Conservation (phyloP, 2,797 vertebrate genomes). For the Phrynocephalus guinanensis region DNA sequence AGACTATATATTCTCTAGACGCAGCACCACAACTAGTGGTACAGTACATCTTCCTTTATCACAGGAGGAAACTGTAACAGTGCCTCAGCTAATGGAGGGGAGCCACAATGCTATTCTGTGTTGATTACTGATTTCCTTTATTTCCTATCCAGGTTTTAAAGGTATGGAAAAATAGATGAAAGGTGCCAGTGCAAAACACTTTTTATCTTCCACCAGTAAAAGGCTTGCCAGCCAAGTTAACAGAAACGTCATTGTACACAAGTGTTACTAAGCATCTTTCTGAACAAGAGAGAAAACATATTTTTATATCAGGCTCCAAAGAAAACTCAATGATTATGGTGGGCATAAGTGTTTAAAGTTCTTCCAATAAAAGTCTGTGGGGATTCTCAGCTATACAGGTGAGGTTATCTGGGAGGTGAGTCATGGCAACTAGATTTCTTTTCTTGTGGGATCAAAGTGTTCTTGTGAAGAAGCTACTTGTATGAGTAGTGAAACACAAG, state of each 20-base stretch:
- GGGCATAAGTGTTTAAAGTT: too few species aligned
- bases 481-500: too few species aligned
- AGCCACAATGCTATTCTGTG: not conserved
- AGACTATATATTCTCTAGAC: not conserved
- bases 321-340: too few species aligned
- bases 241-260: not conserved
- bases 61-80: not conserved
- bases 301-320: not conserved
- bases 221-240: not conserved
- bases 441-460: too few species aligned
- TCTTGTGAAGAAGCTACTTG: too few species aligned
- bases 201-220: not conserved
- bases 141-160: constrained; percentile 9
- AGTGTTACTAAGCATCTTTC: not conserved
- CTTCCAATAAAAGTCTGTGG: too few species aligned
- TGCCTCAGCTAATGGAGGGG: not conserved
- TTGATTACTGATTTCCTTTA: not conserved
- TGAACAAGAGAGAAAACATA: not conserved
- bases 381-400: too few species aligned
- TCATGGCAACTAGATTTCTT: too few species aligned
- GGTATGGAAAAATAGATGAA: not conserved
- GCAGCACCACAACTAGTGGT: not conserved
- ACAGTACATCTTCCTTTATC: not conserved
- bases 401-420: too few species aligned
- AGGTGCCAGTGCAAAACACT: not conserved